Conservation (phyloP, 2,888 invertebrate species). For the Sialis fuliginosa region DNA sequence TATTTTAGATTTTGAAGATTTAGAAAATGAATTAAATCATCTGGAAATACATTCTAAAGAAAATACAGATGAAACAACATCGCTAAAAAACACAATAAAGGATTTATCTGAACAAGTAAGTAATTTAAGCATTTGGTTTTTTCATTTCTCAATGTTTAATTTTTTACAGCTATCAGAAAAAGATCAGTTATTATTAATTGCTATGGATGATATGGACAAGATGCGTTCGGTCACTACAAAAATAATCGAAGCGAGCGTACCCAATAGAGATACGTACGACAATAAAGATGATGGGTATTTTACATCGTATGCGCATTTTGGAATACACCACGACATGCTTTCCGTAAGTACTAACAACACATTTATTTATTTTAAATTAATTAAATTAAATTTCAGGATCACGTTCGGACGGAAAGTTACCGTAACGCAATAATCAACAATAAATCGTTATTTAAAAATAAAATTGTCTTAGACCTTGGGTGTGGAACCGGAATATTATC, state of each 20-base stretch:
- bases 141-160: slow-evolving; percentile 18
- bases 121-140: slow-evolving; percentile 8
- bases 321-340: slow-evolving; percentile 90
- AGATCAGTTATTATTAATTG: slow-evolving; percentile 36
- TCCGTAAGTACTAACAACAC: slow-evolving; percentile 37
- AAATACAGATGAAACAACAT: not conserved
- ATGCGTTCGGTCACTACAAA: slow-evolving; percentile 41
- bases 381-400: slow-evolving; percentile 34
- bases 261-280: slow-evolving; percentile 14
- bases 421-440: slow-evolving; percentile 68
- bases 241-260: slow-evolving; percentile 25
- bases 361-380: slow-evolving; percentile 1
- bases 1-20: slow-evolving; percentile 30
- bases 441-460: slow-evolving; percentile 44
- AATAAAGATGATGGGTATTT: slow-evolving; percentile 59
- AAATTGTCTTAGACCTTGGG: slow-evolving; percentile 85
- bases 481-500: slow-evolving; percentile 96
- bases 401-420: slow-evolving; percentile 73
- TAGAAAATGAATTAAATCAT: slow-evolving; percentile 17
- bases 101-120: not conserved
- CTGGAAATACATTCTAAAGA: slow-evolving; percentile 20
- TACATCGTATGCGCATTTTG: slow-evolving; percentile 73
- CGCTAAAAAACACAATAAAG: not conserved
- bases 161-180: slow-evolving; percentile 40
- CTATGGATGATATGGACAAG: slow-evolving; percentile 37